Evolutionary conservation across 2,888 invertebrate genomes (phyloP), one percentile per base, ranked within the genome.

Genomic region (Meiosimyza platycephala): DNA sequence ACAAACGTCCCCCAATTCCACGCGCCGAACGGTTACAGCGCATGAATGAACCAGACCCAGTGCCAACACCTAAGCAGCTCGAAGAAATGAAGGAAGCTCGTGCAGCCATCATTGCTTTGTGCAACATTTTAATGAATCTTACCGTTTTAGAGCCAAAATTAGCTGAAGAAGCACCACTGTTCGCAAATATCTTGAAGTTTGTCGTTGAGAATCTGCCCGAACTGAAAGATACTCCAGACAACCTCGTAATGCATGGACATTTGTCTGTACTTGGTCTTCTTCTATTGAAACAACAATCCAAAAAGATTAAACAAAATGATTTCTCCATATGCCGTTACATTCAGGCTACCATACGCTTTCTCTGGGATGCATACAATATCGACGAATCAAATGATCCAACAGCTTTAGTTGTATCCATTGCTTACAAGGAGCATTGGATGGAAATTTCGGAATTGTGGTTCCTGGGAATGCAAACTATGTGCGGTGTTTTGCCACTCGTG

Each of bases 361-460:
- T 97, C 3, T 97, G 96, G 96, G 95, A 97, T 88, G 96, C 96
- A 0, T 96, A 95, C 85, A 94, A 91, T 82, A 92, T 96, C 73
- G 96, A 96, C 83, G 96, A 96, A 84, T 93, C 94, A 15, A 94
- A 93, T 84, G 94, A 95, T 84, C 93, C 94, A 0, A 92, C 91
- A 12, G 93, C 93, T 68, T 88, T 97, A 74, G 95, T 95, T 3
- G 94, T 96, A 0, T 91, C 95, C 1, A 93, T 95, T 89, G 89
- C 92, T 3, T 97, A 97, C 86, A 95, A 95, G 83, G 93, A 94
- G 84, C 90, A 92, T 81, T 97, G 97, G 97, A 92, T 92, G 89
- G 96, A 96, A 85, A 90, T 97, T 74, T 94, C 93, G 84, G 97
- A 97, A 83, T 88, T 97, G 15, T 97, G 97, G 97, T 97, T 96